Evolutionary conservation across 2,888 invertebrate genomes (phyloP).

Genomic region (Anorthoa munda): DNA sequence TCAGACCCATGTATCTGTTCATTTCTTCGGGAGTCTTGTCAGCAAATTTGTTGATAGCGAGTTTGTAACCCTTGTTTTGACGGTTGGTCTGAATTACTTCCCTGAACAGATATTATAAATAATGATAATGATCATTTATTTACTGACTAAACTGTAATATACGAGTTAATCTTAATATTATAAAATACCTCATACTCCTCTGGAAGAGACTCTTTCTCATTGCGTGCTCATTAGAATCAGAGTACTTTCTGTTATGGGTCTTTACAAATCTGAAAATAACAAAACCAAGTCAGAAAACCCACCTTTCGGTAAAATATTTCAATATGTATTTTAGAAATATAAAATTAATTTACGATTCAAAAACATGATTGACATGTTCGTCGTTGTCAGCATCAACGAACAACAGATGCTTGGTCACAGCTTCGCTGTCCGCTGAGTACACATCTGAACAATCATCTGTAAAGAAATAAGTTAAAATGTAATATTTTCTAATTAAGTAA

Average conservation of each 20-base stretch:
- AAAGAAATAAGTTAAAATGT: background rate
- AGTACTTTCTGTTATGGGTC: constrained; percentile 39
- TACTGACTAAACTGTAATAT: background rate
- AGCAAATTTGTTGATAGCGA: constrained; percentile 79
- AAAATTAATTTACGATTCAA: constrained; percentile 72
- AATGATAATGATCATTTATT: background rate
- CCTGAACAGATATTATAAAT: constrained; percentile 60
- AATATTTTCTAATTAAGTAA: background rate
- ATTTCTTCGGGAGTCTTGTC: constrained; percentile 81
- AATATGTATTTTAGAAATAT: background rate
- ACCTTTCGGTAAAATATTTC: background rate
- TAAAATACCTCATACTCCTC: constrained; percentile 58
- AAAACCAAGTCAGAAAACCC: background rate
- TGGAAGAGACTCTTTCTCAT: constrained; percentile 56
- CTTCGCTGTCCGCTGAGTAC: constrained; percentile 61
- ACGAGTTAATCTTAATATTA: background rate
- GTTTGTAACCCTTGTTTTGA: constrained; percentile 77
- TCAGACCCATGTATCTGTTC: constrained; percentile 73
- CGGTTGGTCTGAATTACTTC: constrained; percentile 73
- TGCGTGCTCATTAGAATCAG: constrained; percentile 48
- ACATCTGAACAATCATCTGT: constrained; percentile 58
- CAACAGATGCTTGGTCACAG: constrained; percentile 67
- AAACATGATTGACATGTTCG: constrained; percentile 76
- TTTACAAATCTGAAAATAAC: constrained; percentile 54
- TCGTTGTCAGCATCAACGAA: constrained; percentile 73